Evolutionary conservation across 2,797 vertebrate species (phyloP), one percentile per base, ranked within the genome.

Genomic region (Gymnocypris eckloni): DNA sequence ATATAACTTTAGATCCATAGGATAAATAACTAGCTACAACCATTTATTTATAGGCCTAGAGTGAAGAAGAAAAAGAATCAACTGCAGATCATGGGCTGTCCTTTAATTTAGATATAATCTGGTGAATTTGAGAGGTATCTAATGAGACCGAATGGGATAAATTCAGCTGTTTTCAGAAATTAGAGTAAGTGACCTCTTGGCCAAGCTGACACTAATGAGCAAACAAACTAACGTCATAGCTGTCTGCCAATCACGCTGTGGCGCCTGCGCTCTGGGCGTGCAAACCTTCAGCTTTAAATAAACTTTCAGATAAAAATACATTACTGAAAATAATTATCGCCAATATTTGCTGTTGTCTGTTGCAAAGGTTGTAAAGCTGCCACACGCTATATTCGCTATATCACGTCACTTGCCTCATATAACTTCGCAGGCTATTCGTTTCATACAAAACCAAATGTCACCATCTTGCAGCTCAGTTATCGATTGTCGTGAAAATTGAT

Each of bases 151-250:
- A 13, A 52, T 56, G 2, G 18, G 7, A 43, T n/a, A 41, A 45
- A 48, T 79, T 79, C 18, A 33, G 64, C 33, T 67, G 37, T 43
- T 78, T 50, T 56, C 48, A 43, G 33, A 69, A 28, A 77, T 83
- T 54, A 77, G 4, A 69, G 28, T 18, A 33, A 76, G 18, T 70
- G 37, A 7, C 18, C n/a, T 1, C 13, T 66, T 28, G 52, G 43
- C 33, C 45, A 67, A 48, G 13, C 13, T 39, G 72, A 39, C 43
- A 33, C 20, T 50, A 64, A 48, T 73, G n/a, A 22, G 39, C 39
- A 83, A 83, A 83, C 81, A 73, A 61, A 73, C 81, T 33, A 83
- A 73, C 54, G 25, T 22, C 48, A 37, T 39, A 50, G 25, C 54
- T 73, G 22, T 71, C 80, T 82, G 67, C 48, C 67, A 82, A 41